These are phyloP conservation scores for Alaudala cheleensis DNA, from an alignment of 2,113 vertebrate species.

Conservation along the genomic window DNA sequence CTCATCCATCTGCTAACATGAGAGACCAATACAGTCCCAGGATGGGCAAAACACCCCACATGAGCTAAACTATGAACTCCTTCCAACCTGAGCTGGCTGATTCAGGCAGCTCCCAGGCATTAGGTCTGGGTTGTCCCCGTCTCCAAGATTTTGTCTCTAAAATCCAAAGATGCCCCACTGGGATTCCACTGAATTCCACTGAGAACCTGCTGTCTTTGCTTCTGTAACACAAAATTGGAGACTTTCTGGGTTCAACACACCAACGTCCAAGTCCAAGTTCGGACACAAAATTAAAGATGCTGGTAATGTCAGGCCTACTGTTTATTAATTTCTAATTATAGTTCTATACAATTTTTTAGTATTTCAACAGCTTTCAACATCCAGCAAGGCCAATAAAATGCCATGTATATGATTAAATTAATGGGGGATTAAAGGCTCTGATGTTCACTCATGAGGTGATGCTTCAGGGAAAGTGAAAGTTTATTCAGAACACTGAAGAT, in stretches of 20 bases:
- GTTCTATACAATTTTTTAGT: not conserved
- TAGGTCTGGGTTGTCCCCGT: not conserved
- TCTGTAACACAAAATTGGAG: not conserved
- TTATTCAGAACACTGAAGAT: not conserved
- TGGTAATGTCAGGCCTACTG: not conserved
- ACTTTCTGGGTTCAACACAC: not conserved
- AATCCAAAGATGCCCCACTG: not conserved
- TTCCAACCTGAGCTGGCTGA: not conserved
- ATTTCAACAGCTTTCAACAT: not conserved
- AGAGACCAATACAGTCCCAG: not conserved
- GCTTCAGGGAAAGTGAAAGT: not conserved
- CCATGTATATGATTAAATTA: not conserved
- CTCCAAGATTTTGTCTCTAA: not conserved
- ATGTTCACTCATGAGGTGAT: not conserved
- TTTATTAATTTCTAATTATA: not conserved
- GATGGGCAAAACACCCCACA: not conserved
- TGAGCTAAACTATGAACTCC: not conserved
- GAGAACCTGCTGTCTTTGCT: not conserved
- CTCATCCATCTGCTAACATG: not conserved
- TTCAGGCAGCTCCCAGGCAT: fast-evolving
- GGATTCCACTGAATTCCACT: not conserved
- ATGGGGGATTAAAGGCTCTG: not conserved
- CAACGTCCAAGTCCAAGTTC: fast-evolving
- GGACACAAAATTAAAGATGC: not conserved
- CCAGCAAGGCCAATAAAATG: not conserved